Percentiles rank a stretch among this genome's conserved stretches.
phyloP scores from a whole-genome alignment of 2,113 vertebrate genomes.

The Aspiorhynchus laticeps region DNA sequence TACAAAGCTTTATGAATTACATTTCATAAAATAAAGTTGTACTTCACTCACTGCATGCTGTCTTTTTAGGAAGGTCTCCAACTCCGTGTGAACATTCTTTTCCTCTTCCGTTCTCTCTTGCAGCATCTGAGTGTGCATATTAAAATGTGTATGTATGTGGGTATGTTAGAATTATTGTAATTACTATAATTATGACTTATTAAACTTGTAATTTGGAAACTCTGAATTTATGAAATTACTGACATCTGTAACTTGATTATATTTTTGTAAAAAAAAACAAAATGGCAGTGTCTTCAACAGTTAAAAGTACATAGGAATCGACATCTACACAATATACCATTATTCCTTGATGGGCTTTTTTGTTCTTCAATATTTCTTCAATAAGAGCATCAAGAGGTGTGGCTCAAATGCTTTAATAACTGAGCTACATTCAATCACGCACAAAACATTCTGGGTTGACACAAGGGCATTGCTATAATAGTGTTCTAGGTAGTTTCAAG shows the following conservation, averaged over 20 bases:
- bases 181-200: neutral
- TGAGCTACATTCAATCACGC: neutral
- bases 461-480: no score
- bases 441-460: no score
- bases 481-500: no score
- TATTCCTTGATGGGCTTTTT: neutral
- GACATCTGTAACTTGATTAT: neutral
- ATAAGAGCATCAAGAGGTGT: neutral
- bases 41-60: slow-evolving; percentile 70
- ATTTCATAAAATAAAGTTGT: neutral
- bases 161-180: neutral
- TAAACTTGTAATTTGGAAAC: neutral
- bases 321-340: neutral
- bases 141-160: neutral
- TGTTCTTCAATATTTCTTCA: neutral
- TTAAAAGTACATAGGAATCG: neutral
- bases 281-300: neutral
- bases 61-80: slow-evolving; percentile 77
- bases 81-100: slow-evolving; percentile 71
- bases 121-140: slow-evolving; percentile 67
- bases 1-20: neutral
- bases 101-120: slow-evolving; percentile 75
- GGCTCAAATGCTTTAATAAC: neutral
- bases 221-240: neutral
- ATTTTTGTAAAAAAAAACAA: neutral